Evolutionary conservation across 2,888 invertebrate genomes (phyloP).

Genomic region (Leucoma salicis): DNA sequence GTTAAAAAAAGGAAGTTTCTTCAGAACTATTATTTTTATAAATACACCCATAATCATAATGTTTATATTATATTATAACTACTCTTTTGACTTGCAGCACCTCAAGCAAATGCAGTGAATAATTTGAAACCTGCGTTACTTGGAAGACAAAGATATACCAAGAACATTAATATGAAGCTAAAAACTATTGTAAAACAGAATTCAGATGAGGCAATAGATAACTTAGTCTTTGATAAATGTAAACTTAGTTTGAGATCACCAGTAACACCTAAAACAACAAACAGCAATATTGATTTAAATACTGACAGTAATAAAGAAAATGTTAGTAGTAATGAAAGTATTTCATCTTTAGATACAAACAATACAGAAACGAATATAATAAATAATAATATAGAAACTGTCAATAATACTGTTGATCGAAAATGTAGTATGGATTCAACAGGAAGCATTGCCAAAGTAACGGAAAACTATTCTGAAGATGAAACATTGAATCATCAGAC

Average conservation of each 20-base stretch:
- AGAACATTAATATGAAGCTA: slow-evolving; percentile 35
- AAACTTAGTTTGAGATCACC: slow-evolving; percentile 61
- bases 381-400: slow-evolving; percentile 6
- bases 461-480: slow-evolving; percentile 62
- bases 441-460: slow-evolving; percentile 60
- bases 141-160: slow-evolving; percentile 36
- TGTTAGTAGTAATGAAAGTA: slow-evolving; percentile 17
- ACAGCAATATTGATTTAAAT: slow-evolving; percentile 19
- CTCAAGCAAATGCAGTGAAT: slow-evolving; percentile 31
- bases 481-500: slow-evolving; percentile 68
- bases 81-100: too few relatives aligned
- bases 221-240: slow-evolving; percentile 65
- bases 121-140: slow-evolving; percentile 49
- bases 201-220: slow-evolving; percentile 60
- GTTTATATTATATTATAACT: too few relatives aligned
- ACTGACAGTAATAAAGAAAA: slow-evolving; percentile 34
- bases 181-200: slow-evolving; percentile 45
- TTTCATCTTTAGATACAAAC: slow-evolving; percentile 17
- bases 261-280: slow-evolving; percentile 23
- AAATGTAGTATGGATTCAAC: slow-evolving; percentile 36
- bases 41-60: too few relatives aligned
- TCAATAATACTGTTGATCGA: slow-evolving; percentile 12
- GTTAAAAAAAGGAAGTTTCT: too few relatives aligned
- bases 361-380: background rate
- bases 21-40: too few relatives aligned